Percentiles rank a stretch among this genome's conserved stretches.
Conservation (phyloP, 2,113 vertebrate genomes). For the Callionymus lyra region DNA sequence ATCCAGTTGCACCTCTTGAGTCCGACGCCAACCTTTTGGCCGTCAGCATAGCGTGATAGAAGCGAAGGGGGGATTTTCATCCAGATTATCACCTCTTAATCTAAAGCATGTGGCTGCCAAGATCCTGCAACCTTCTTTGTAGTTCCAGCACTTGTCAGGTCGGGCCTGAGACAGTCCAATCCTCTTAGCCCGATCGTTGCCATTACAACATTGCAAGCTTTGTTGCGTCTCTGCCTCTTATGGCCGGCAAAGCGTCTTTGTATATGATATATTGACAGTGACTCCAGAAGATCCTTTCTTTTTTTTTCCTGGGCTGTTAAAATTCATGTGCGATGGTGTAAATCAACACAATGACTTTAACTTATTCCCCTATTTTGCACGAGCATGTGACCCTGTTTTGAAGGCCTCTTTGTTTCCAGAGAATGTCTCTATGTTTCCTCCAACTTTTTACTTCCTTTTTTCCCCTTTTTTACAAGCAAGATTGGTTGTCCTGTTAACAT, state of each 20-base stretch:
- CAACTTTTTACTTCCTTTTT: slow-evolving; percentile 29
- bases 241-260: slow-evolving; percentile 14
- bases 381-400: slow-evolving; percentile 59
- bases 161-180: slow-evolving; percentile 30
- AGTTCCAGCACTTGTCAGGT: slow-evolving; percentile 37
- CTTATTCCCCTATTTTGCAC: slow-evolving; percentile 44
- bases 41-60: slow-evolving; percentile 38
- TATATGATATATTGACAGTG: slow-evolving; percentile 37
- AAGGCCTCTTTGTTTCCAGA: slow-evolving; percentile 64
- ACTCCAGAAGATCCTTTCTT: slow-evolving; percentile 37
- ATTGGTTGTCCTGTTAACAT: slow-evolving; percentile 46
- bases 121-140: slow-evolving; percentile 38
- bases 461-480: slow-evolving; percentile 32
- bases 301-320: slow-evolving; percentile 24
- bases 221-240: slow-evolving; percentile 25
- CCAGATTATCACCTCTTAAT: slow-evolving; percentile 72
- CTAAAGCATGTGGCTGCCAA: slow-evolving; percentile 63
- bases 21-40: slow-evolving; percentile 35
- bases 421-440: slow-evolving; percentile 45
- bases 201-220: slow-evolving; percentile 40
- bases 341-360: slow-evolving; percentile 63
- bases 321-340: slow-evolving; percentile 50
- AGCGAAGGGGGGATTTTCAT: slow-evolving; percentile 45
- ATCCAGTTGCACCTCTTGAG: slow-evolving; percentile 37
- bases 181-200: slow-evolving; percentile 42